Evolutionary conservation across 1,140 invertebrate genomes (phyloP), one percentile per base, ranked within the genome.

Genomic region (Conopomorpha cramerella): DNA sequence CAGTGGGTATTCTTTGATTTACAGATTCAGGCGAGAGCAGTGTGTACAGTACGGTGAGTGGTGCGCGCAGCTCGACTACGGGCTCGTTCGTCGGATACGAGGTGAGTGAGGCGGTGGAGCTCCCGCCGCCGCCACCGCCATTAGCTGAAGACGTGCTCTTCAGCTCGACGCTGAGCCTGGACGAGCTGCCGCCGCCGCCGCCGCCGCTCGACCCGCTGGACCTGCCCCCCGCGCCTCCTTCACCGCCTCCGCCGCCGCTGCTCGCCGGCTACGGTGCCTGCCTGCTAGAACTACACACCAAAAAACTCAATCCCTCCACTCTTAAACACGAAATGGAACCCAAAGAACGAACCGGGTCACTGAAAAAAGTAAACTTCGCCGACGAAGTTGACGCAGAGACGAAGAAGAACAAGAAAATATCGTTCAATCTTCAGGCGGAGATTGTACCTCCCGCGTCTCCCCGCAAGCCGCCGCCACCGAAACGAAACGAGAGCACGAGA

Each of bases 181-280:
- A 90, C 34, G 88, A 86, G 7, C 52, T 91, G 32, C 89, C 89
- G 1, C 88, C 89, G 8, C 89, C 90, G 1, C 90, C 89, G 1
- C 87, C 87, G 2, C 86, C 86, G 0, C 77, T 81, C 6, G 86
- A 87, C 30, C 80, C 81, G 1, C 51, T 60, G 26, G 64, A 68
- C 18, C 63, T 90, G 43, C 71, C 90, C 0, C 83, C 81, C 10
- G 87, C 10, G 85, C 1, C 88, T 87, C 0, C 84, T 84, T 46
- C 58, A 88, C 16, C 87, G 85, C 2, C 58, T 90, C n/a, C n/a
- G 2, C 88, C 87, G 1, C 87, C 88, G 8, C 86, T 86, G 0
- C 84, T 84, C 2, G 82, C 82, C 3, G 60, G 66, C 1, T 74
- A 63, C 30, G 63, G 63, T 3, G 67, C 65, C 10, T 72, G 70